Evolutionary conservation across 2,888 invertebrate species (phyloP), one percentile per base, ranked within the genome.

Genomic region (Drosophila neonasuta): DNA sequence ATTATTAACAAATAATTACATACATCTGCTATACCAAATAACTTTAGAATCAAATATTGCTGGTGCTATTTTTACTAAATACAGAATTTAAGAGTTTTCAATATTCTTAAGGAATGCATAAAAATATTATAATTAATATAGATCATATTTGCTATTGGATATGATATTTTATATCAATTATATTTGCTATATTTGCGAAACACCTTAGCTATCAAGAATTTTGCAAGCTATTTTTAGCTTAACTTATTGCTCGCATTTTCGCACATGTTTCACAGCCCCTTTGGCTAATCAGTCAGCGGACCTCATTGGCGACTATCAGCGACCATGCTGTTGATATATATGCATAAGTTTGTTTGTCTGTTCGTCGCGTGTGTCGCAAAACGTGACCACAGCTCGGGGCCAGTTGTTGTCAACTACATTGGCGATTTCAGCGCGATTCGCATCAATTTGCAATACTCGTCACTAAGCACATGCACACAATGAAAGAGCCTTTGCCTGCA

Each of bases 381-480:
- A 83, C 86, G 83, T 83, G 86, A 85, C 80, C 68, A 68, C 46
- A 58, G 51, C 54, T 42, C 42, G 62, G 61, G 56, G 65, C n/a
- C 54, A 68, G 41, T 51, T 46, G 58, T 59, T 15, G 46, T n/a
- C 68, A 45, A 30, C 62, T 24, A 65, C 62, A 68, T 36, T 46
- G 64, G 49, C 66, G 48, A 62, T 65, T 63, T 50, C 58, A 51
- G 48, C 65, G 65, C 56, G 55, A 41, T 63, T 77, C 64, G 50
- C 79, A 67, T 70, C 76, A 69, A 68, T 72, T 74, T 57, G 48
- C 57, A 46, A 52, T 41, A 30, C 48, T 49, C 32, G 48, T 48
- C 39, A 10, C n/a, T 2, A 36, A 30, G 57, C 44, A 71, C 57
- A 65, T 58, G 57, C n/a, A 58, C 54, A 65, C 54, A 65, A 30